Evolutionary conservation across 64 coral and sea anemone species (phyloP).

Genomic region (Porites lutea): DNA sequence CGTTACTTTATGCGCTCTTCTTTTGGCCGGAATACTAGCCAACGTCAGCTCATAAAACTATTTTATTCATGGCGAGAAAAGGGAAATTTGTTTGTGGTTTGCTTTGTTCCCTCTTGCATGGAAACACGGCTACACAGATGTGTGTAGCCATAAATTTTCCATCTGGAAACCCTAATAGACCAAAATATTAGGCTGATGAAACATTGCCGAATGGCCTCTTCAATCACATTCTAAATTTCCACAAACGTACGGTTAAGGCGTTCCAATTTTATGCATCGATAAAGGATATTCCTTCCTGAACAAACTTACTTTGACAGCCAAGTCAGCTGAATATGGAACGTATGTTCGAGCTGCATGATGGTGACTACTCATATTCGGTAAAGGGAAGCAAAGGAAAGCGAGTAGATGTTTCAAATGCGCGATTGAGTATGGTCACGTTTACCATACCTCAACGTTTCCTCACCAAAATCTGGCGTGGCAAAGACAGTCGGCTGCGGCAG

Average conservation of each 20-base stretch:
- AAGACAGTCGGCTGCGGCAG: conserved; percentile 42
- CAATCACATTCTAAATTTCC: not conserved
- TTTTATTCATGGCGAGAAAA: conserved; percentile 60
- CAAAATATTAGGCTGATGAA: not conserved
- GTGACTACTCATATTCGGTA: conserved; percentile 59
- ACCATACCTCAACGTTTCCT: conserved; percentile 49
- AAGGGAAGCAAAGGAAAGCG: conserved; percentile 69
- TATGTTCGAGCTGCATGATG: conserved; percentile 64
- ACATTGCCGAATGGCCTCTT: too few relatives aligned
- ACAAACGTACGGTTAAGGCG: not conserved
- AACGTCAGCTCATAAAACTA: conserved; percentile 54
- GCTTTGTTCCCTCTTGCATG: conserved; percentile 49
- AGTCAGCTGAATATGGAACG: conserved; percentile 35
- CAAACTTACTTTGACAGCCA: not conserved
- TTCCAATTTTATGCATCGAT: conserved; percentile 65
- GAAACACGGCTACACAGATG: conserved; percentile 64
- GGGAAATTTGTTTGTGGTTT: conserved; percentile 45
- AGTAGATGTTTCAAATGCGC: conserved; percentile 38
- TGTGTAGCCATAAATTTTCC: conserved; percentile 30
- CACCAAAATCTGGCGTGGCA: conserved; percentile 57
- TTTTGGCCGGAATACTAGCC: conserved; percentile 45
- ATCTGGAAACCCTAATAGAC: conserved; percentile 40
- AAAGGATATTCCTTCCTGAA: conserved; percentile 18
- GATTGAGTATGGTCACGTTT: conserved; percentile 33
- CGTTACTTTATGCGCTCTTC: conserved; percentile 13